A percentile compares a stretch with the other conserved stretches of the same genome.
These are phyloP conservation scores for Octodon degus DNA, from an alignment of 2,113 vertebrate genomes.

Conservation along the genomic window DNA sequence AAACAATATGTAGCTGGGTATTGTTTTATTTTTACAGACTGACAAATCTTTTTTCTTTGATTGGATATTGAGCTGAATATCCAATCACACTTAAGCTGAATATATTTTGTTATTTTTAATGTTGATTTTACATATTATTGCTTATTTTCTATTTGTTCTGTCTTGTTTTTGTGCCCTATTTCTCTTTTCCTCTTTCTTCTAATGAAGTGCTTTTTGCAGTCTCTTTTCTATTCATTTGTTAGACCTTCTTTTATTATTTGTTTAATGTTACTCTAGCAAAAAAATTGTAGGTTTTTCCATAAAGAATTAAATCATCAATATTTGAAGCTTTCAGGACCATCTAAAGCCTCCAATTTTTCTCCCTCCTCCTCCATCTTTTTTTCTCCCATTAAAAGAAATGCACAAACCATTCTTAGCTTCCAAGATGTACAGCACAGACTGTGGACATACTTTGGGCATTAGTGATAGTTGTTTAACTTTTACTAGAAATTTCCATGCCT, in stretches of 20 bases:
- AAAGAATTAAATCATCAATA: constrained; percentile 2
- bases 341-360: background rate
- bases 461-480: background rate
- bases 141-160: background rate
- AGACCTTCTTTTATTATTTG: constrained; percentile 22
- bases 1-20: background rate
- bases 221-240: background rate
- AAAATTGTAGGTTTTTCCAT: background rate
- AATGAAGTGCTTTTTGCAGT: background rate
- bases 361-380: background rate
- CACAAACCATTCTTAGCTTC: constrained; percentile 4
- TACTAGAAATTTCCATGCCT: background rate
- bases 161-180: background rate
- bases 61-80: background rate
- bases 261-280: background rate
- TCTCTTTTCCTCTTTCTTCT: background rate
- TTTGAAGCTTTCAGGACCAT: background rate
- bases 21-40: background rate
- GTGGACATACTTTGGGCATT: background rate
- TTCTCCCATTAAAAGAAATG: background rate
- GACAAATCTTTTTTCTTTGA: constrained; percentile 1
- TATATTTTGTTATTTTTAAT: constrained; percentile 5
- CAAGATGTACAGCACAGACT: background rate
- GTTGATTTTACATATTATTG: background rate
- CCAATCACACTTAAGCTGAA: background rate